Percentiles rank a stretch among this genome's conserved stretches.
Conservation (phyloP, 2,113 vertebrate species). For the Percopsis transmontana region DNA sequence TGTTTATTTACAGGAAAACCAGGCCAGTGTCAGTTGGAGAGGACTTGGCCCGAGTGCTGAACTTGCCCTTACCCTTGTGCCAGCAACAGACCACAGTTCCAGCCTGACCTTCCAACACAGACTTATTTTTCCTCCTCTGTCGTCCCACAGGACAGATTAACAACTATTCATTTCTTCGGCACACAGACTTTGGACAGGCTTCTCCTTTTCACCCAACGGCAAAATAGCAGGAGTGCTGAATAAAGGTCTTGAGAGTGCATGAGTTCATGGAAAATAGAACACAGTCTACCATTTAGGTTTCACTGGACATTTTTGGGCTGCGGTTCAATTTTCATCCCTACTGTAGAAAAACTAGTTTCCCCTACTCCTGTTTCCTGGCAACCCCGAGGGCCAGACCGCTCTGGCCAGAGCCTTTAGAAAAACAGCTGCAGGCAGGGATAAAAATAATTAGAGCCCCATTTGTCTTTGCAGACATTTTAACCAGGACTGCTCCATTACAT, state of each 20-base stretch:
- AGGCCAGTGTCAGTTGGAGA: constrained; percentile 16
- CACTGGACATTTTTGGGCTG: constrained; percentile 76
- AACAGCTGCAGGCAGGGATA: constrained; percentile 85
- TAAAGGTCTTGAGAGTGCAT: constrained; percentile 45
- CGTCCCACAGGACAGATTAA: constrained; percentile 46
- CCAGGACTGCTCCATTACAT: constrained; percentile 43
- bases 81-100: constrained; percentile 31
- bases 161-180: constrained; percentile 37
- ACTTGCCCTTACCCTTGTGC: constrained; percentile 32
- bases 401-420: constrained; percentile 77
- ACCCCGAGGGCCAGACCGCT: constrained; percentile 62
- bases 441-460: constrained; percentile 83
- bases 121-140: constrained; percentile 36
- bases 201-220: constrained; percentile 48
- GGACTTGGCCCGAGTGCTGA: constrained; percentile 17
- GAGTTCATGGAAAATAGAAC: constrained; percentile 75
- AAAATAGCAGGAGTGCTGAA: constrained; percentile 33
- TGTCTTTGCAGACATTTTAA: constrained; percentile 78
- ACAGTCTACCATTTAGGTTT: constrained; percentile 64
- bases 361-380: constrained; percentile 82
- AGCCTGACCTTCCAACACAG: constrained; percentile 48
- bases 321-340: constrained; percentile 78
- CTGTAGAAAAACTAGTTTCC: constrained; percentile 83
- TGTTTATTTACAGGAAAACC: constrained; percentile 59
- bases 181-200: constrained; percentile 31